Evolutionary conservation across 2,113 vertebrate species (phyloP), one percentile per base, ranked within the genome.

Genomic region (Oncorhynchus mykiss): DNA sequence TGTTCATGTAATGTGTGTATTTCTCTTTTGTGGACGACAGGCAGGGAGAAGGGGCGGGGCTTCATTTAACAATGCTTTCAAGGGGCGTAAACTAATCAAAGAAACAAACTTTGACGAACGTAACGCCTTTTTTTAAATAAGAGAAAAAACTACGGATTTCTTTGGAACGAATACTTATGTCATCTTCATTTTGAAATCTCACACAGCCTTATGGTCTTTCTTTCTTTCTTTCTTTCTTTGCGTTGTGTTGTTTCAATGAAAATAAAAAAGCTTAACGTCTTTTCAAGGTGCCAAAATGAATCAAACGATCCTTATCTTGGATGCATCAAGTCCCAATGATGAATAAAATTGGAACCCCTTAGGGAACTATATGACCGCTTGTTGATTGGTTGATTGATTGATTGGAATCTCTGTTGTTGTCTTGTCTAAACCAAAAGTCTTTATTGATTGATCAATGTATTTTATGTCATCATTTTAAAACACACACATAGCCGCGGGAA

Each of bases 301-400:
- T 85, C 82, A 86, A 91, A 91, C 87, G 84, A 90, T 88, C 91
- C 90, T 90, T 83, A 89, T 90, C 89, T 90, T 90, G 90, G 91
- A 92, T 91, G 90, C 88, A 88, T 92, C 90, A 88, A 90, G 84
- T 90, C 90, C 86, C 87, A 88, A 90, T 86, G 87, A 91, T 79
- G 67, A 92, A 92, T 91, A 93, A 92, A 89, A 86, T 82, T 83
- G 80, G 87, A 87, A 79, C 86, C 82, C 85, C 83, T 75, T 84
- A 80, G 87, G 90, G 87, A 88, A 88, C 82, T 83, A 74, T 79
- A 75, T 1, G 70, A 79, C 75, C 82, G 62, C 77, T 39, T 83
- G 74, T 83, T 64, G 74, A n/a, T n/a, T n/a, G n/a, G n/a, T n/a
- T n/a, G n/a, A 12, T 45, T 45, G 39, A 2, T 39, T 2, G 34